Evolutionary conservation across 2,113 vertebrate genomes (phyloP).

Genomic region (Equus przewalskii): DNA sequence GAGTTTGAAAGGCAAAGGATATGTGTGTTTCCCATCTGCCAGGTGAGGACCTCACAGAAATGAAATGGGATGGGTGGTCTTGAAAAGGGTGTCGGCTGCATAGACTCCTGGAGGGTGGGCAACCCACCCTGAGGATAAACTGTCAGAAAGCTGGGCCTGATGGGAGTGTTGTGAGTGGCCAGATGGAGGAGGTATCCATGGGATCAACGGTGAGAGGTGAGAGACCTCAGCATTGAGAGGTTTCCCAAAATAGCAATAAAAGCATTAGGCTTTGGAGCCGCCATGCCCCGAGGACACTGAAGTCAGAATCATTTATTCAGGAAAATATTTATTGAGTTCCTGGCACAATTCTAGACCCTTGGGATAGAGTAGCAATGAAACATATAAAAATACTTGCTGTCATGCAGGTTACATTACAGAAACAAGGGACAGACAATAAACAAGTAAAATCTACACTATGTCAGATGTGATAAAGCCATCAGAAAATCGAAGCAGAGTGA

Average conservation of each 20-base stretch:
- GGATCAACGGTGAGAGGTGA: not conserved
- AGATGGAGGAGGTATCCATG: not conserved
- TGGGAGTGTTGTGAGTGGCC: not conserved
- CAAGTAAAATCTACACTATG: not conserved
- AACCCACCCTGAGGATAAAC: not conserved
- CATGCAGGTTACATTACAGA: not conserved
- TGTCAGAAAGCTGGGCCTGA: not conserved
- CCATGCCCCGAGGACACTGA: not conserved
- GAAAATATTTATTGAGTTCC: not conserved
- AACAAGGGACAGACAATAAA: not conserved
- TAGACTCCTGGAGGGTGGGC: not conserved
- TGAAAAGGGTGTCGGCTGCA: not conserved
- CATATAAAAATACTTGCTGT: not conserved
- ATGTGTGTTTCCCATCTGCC: not conserved
- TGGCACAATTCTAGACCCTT: not conserved
- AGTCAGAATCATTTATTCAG: not conserved
- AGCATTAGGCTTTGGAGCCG: not conserved
- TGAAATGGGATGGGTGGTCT: not conserved
- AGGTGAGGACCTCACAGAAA: not conserved
- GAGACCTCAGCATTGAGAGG: not conserved
- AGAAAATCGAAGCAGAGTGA: not conserved
- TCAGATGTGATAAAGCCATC: not conserved
- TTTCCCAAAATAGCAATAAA: not conserved
- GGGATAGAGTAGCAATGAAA: not conserved
- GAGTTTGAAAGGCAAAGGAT: not conserved